These are phyloP conservation scores for Chinchilla lanigera DNA, from an alignment of 2,113 vertebrate species.

Conservation along the genomic window DNA sequence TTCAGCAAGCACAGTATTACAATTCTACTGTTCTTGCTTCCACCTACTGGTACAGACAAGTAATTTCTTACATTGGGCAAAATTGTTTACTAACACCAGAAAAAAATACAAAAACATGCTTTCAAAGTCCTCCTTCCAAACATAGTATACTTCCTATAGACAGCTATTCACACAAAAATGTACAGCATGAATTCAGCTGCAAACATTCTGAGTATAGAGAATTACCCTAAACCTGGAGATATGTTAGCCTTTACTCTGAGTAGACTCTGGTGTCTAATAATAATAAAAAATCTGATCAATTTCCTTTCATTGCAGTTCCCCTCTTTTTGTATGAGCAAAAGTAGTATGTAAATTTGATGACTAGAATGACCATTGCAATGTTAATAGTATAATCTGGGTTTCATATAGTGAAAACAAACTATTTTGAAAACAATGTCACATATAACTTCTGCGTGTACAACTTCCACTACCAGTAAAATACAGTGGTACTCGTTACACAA, in stretches of 20 bases:
- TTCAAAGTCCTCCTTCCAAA: slow-evolving; percentile 31
- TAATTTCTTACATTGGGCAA: slow-evolving; percentile 52
- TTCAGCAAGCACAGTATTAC: neutral
- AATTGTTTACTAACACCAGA: neutral
- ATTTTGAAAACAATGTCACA: neutral
- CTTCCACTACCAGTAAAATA: neutral
- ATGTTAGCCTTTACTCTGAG: slow-evolving; percentile 21
- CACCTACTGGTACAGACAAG: slow-evolving; percentile 76
- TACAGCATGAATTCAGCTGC: neutral
- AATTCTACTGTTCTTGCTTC: slow-evolving; percentile 71
- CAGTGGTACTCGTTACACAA: neutral
- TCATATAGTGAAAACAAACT: neutral
- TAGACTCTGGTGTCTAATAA: neutral
- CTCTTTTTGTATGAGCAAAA: neutral
- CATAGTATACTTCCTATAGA: neutral
- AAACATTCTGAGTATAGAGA: neutral
- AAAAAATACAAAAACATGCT: slow-evolving; percentile 22
- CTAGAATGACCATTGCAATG: neutral
- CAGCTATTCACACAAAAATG: neutral
- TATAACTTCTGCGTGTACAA: neutral
- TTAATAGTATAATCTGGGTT: neutral
- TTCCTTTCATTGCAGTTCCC: neutral
- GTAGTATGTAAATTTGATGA: neutral
- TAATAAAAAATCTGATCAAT: neutral
- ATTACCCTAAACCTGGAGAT: neutral